Base-by-base conservation (phyloP, 1,140 invertebrate species). In the Phocides pigmalion region DNA sequence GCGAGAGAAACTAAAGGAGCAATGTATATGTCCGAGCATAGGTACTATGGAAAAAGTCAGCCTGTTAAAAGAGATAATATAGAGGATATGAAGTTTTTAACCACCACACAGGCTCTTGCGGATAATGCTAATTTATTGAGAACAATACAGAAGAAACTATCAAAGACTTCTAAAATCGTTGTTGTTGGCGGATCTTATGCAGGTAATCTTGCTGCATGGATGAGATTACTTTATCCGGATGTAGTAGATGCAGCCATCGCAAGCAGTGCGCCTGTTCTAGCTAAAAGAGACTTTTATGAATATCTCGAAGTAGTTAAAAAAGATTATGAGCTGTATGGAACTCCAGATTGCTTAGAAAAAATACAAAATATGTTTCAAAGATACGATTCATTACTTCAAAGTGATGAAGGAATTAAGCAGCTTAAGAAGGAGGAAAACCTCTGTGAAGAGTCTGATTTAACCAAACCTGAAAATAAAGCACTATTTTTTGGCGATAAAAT, bases 131-230 rank as follows among this genome's bases (percentile, higher is more conserved):
- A 93, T 67, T 95, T 97, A 50, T 94, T 96, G 32, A 75, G 89
- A 58, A 81, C 62, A 28, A 86, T 92, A 8, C 93, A 93, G 35
- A 41, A 17, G 15, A 41, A 50, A 15, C 75, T 81, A 3, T 76
- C 92, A 42, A 75, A 64, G 20, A 77, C 92, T 14, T 85, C 87
- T 2, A 84, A 81, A 37, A 89, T 94, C 51, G 93, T 97, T 47
- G 93, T 95, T 11, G 94, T 96, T 68, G 96, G 97, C 44, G 96
- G 96, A 25, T 97, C 95, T 11, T 97, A 97, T 82, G 93, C 96
- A 17, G 96, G 96, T 62, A 94, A 93, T 12, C 93, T 97, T 84
- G 95, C 96, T 12, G 94, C 95, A 4, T 97, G 96, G 96, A 93
- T 78, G 95, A 94, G 95, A 76, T 79, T 94, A 4, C 93, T 95